Percentiles rank a stretch among this genome's conserved stretches.
Conservation (phyloP, 2,113 vertebrate species). For the Notothenia coriiceps region DNA sequence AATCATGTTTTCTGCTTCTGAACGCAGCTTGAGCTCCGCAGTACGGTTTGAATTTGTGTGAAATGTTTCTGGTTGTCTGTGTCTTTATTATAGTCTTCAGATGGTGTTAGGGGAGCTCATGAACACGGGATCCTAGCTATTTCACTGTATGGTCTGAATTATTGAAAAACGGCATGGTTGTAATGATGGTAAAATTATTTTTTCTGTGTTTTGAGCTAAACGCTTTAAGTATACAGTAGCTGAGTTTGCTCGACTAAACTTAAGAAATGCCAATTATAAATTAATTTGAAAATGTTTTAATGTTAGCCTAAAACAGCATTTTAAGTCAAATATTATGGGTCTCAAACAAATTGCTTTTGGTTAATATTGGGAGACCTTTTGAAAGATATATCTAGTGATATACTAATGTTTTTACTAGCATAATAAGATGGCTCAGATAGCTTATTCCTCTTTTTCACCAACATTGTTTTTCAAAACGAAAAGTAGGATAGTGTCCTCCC, state of each 20-base stretch:
- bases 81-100: slow-evolving; percentile 35
- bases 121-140: neutral
- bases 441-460: neutral
- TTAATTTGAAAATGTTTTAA: too few species aligned
- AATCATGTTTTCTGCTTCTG: slow-evolving; percentile 76
- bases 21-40: slow-evolving; percentile 38
- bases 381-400: neutral
- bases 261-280: neutral
- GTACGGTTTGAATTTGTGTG: slow-evolving; percentile 43
- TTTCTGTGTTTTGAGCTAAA: neutral
- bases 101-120: slow-evolving; percentile 20
- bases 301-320: too few species aligned
- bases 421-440: neutral
- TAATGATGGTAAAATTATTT: neutral
- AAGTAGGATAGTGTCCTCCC: neutral
- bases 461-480: neutral
- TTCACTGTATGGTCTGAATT: neutral
- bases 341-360: neutral
- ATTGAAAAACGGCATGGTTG: neutral
- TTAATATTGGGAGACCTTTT: neutral
- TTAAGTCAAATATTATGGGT: too few species aligned
- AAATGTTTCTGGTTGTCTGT: slow-evolving; percentile 36
- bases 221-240: neutral
- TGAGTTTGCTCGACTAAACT: neutral
- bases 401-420: neutral